Percentiles rank a stretch among this genome's conserved stretches.
phyloP scores from a whole-genome alignment of 1,140 invertebrate species.

The Penaeus indicus region DNA sequence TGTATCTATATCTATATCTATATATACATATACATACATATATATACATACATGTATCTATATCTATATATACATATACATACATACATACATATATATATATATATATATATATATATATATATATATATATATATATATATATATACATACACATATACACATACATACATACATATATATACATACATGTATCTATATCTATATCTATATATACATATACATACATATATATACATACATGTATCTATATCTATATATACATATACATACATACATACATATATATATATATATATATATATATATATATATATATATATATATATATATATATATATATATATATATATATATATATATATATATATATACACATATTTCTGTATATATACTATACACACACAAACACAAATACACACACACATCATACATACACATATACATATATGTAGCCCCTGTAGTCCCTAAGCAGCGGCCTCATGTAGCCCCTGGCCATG shows the following conservation, averaged over 20 bases:
- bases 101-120: too few species aligned
- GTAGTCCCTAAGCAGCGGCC: too few species aligned
- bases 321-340: not conserved
- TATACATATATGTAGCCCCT: not conserved
- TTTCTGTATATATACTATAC: too few species aligned
- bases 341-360: constrained; percentile 18
- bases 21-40: constrained; percentile 12
- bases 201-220: not conserved
- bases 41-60: constrained; percentile 3
- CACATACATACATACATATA: not conserved
- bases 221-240: constrained; percentile 23
- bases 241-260: not conserved
- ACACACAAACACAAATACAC: not conserved
- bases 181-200: too few species aligned
- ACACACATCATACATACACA: not conserved
- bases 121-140: too few species aligned
- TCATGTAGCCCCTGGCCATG: too few species aligned
- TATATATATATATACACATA: not conserved
- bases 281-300: not conserved
- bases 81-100: not conserved
- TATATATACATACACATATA: not conserved
- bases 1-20: too few species aligned
- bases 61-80: not conserved
- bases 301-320: too few species aligned
- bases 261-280: not conserved